Conservation (phyloP, 92 coral and sea anemone genomes). For the Phenganax stokvisi region DNA sequence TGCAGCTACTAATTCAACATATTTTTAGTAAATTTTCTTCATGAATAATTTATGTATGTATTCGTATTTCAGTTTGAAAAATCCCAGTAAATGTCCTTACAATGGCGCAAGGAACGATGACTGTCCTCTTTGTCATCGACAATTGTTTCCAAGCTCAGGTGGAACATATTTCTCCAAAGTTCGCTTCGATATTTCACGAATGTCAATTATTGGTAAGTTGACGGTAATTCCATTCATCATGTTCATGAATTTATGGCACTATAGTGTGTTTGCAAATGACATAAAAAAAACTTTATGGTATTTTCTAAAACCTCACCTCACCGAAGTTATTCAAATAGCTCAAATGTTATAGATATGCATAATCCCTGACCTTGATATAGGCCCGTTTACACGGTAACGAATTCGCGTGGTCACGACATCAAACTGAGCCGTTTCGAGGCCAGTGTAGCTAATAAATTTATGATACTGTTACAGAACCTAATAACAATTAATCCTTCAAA, state of each 20-base stretch:
- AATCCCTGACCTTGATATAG: neutral
- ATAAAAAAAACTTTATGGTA: too few relatives aligned
- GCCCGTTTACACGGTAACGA: too few relatives aligned
- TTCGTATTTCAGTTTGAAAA: conserved; percentile 54
- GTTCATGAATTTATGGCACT: neutral
- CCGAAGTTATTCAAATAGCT: too few relatives aligned
- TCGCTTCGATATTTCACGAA: conserved; percentile 61
- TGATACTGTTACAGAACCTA: too few relatives aligned
- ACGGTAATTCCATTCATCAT: neutral
- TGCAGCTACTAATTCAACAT: neutral
- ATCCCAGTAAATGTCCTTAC: conserved; percentile 63
- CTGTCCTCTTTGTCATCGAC: conserved; percentile 62
- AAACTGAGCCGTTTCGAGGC: too few relatives aligned
- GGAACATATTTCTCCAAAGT: conserved; percentile 85
- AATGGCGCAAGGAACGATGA: conserved; percentile 65
- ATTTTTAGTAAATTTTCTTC: neutral
- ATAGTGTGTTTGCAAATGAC: neutral
- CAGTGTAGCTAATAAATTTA: too few relatives aligned
- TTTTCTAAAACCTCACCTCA: too few relatives aligned
- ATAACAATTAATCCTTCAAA: too few relatives aligned
- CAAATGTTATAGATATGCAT: neutral
- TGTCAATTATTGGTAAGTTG: conserved; percentile 71
- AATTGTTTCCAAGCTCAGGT: conserved; percentile 64
- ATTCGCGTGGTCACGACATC: too few relatives aligned
- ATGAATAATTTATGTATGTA: neutral